Evolutionary conservation across 2,888 invertebrate species (phyloP).

Genomic region (Drosophila nr. perissopoda): DNA sequence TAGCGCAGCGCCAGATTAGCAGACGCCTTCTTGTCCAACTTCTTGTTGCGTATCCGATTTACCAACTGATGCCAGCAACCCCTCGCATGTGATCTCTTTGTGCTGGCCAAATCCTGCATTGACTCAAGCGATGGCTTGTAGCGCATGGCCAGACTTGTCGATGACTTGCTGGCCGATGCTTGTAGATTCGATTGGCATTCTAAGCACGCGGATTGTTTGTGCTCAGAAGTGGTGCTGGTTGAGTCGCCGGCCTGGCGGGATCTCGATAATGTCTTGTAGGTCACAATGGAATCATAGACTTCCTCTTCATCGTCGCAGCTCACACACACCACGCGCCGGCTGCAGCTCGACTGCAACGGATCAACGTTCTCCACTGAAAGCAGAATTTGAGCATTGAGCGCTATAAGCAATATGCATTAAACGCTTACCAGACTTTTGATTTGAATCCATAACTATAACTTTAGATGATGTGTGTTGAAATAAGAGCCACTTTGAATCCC

Average conservation of each 20-base stretch:
- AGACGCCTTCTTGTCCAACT: constrained; percentile 4
- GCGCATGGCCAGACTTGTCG: constrained; percentile 27
- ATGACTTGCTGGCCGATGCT: constrained; percentile 6
- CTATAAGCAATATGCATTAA: not conserved
- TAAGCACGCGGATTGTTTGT: not conserved
- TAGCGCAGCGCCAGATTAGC: constrained; percentile 64
- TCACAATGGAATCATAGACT: constrained; percentile 63
- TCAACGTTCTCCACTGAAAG: constrained; percentile 42
- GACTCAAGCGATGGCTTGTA: constrained; percentile 44
- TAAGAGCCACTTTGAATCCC: constrained; percentile 24
- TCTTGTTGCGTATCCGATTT: constrained; percentile 31
- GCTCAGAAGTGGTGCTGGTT: constrained; percentile 8
- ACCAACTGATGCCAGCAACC: constrained; percentile 54
- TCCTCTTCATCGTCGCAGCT: constrained; percentile 54
- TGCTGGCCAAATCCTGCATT: constrained; percentile 12
- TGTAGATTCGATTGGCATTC: not conserved
- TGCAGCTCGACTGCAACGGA: constrained; percentile 49
- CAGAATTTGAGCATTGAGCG: not conserved
- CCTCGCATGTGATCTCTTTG: constrained; percentile 23
- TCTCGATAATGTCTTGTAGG: constrained; percentile 40
- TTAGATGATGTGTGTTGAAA: constrained; percentile 24
- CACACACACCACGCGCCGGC: constrained; percentile 67
- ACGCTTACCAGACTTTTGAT: constrained; percentile 57
- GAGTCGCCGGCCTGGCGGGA: not conserved
- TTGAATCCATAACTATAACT: constrained; percentile 52